Evolutionary conservation across 2,113 vertebrate species (phyloP), one percentile per base, ranked within the genome.

Genomic region (Halcyon malimbica): DNA sequence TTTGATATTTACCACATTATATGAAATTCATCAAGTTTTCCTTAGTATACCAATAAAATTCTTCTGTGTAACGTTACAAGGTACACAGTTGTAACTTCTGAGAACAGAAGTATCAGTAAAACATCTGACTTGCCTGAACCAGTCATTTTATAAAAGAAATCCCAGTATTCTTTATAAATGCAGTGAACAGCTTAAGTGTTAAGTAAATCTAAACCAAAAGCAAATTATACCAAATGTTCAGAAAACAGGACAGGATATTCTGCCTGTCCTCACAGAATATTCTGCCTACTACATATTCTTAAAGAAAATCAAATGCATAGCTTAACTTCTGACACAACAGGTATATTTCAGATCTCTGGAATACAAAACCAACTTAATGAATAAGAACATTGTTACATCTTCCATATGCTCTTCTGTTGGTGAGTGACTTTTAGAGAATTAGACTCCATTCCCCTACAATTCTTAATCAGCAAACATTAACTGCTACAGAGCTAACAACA

Each of bases 21-120:
- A 82, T 78, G 18, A 95, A 87, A 86, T 28, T 53, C 37, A 90
- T 87, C 37, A 46, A 46, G 44, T 76, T 94, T 86, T 76, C 60
- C 74, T 82, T 89, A 86, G 48, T 82, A 82, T 82, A 64, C 73
- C 59, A 89, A 82, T n/a, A 86, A 89, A 94, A 82, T 20, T 80
- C 31, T 79, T 84, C 41, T 81, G 48, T 88, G 62, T 75, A 84
- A 76, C 42, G 16, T 91, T 84, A 70, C 21, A 88, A 91, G 51
- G 70, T 81, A 77, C 35, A 86, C 25, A 90, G 25, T 11, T 92
- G 48, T 92, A 83, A 83, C 77, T 92, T 94, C 81, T 73, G n/a
- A 89, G 76, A 91, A 89, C 67, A 69, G 29, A 89, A 76, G 63
- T 44, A 89, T 92, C 75, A 80, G 50, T 84, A 81, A 81, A 85